A percentile compares a stretch with the other conserved stretches of the same genome.
Conservation (phyloP, 1,140 invertebrate genomes). For the Euura lappo region DNA sequence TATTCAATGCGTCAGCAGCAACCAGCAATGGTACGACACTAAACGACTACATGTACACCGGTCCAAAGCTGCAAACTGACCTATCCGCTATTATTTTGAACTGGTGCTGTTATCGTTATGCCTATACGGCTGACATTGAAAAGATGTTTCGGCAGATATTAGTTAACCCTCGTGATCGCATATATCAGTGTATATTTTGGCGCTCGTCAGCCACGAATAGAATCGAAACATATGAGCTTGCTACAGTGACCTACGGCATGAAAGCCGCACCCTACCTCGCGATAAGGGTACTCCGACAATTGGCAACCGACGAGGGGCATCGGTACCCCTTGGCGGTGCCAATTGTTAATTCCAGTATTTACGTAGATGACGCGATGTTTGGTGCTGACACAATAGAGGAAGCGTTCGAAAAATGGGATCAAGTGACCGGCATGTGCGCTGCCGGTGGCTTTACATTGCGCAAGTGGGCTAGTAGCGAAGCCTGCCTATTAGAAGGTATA, state of each 20-base stretch:
- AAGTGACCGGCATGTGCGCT: no score
- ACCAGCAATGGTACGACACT: slow-evolving; percentile 15
- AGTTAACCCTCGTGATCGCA: slow-evolving; percentile 27
- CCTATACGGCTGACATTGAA: slow-evolving; percentile 31
- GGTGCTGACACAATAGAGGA: slow-evolving; percentile 27
- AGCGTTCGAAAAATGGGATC: neutral
- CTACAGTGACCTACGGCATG: slow-evolving; percentile 52
- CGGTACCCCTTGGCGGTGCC: slow-evolving; percentile 33
- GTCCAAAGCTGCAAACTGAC: slow-evolving; percentile 16
- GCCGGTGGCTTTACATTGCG: no score
- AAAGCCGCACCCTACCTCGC: slow-evolving; percentile 40
- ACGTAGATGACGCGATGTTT: slow-evolving; percentile 41
- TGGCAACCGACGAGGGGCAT: slow-evolving; percentile 33
- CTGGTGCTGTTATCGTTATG: slow-evolving; percentile 17
- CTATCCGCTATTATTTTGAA: slow-evolving; percentile 12
- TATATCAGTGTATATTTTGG: slow-evolving; percentile 47
- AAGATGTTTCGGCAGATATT: slow-evolving; percentile 46
- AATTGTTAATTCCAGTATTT: slow-evolving; percentile 21
- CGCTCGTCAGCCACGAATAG: slow-evolving; percentile 15
- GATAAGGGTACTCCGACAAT: slow-evolving; percentile 37
- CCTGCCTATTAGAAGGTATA: no score
- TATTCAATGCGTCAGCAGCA: slow-evolving; percentile 23
- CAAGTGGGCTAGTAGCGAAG: no score
- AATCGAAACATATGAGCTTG: slow-evolving; percentile 37
- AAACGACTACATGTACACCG: slow-evolving; percentile 22